Percentiles rank a stretch among this genome's conserved stretches.
These are phyloP conservation scores for Tamandua tetradactyla DNA, from an alignment of 2,797 vertebrate genomes.

Conservation along the genomic window DNA sequence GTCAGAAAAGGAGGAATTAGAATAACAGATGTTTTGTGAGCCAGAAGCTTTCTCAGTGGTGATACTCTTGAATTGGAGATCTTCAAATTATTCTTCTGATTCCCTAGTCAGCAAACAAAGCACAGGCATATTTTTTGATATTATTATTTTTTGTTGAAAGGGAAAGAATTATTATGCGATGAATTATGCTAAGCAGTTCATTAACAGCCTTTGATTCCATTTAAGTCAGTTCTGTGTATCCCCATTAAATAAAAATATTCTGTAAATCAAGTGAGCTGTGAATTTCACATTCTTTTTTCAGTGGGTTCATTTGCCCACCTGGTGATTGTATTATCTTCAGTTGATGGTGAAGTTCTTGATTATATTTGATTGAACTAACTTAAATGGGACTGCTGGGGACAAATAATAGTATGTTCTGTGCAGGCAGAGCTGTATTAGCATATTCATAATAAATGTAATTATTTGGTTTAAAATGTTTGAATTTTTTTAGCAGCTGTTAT, in stretches of 20 bases:
- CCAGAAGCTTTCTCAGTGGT: neutral
- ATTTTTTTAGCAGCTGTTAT: neutral
- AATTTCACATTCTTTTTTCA: neutral
- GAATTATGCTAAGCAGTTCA: neutral
- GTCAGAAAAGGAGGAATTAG: neutral
- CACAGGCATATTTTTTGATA: neutral
- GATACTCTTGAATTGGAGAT: constrained; percentile 17
- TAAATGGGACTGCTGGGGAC: neutral
- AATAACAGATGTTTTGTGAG: constrained; percentile 28
- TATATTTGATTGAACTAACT: neutral
- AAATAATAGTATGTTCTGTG: neutral
- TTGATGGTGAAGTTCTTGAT: neutral
- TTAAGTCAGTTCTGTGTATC: neutral
- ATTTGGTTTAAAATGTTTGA: constrained; percentile 21
- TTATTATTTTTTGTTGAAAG: constrained; percentile 26
- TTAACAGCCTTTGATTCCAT: neutral
- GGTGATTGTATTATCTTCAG: neutral
- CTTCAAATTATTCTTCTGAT: neutral
- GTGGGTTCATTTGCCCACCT: neutral
- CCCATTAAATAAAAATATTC: neutral
- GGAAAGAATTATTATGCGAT: constrained; percentile 1
- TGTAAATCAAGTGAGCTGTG: neutral
- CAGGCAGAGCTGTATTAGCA: neutral
- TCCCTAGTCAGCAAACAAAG: constrained; percentile 16
- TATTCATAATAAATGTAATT: constrained; percentile 16